Conservation (phyloP, 2,113 vertebrate species). For the Scomber japonicus region DNA sequence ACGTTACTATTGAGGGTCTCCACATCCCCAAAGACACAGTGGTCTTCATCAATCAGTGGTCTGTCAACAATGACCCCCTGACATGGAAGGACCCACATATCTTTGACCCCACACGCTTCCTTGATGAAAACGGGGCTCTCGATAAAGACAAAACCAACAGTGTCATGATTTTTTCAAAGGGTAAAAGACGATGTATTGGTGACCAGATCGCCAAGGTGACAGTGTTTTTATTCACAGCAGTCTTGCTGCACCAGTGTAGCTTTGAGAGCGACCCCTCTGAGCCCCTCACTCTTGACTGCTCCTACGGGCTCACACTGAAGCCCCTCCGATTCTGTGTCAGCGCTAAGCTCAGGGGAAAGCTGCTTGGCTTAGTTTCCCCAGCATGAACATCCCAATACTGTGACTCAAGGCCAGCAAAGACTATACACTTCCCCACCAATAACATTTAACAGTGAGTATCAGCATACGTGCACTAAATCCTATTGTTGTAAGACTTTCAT, state of each 20-base stretch:
- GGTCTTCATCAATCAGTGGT: slow-evolving; percentile 93
- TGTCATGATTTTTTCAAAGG: slow-evolving; percentile 90
- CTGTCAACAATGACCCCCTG: slow-evolving; percentile 88
- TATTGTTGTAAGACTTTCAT: slow-evolving; percentile 68
- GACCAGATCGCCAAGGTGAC: slow-evolving; percentile 88
- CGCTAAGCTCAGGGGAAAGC: slow-evolving; percentile 82
- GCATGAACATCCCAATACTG: slow-evolving; percentile 75
- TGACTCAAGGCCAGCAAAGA: slow-evolving; percentile 70
- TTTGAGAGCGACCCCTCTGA: slow-evolving; percentile 83
- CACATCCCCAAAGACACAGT: slow-evolving; percentile 90
- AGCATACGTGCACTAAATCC: slow-evolving; percentile 77
- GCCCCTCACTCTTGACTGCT: slow-evolving; percentile 79
- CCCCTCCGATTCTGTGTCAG: slow-evolving; percentile 79
- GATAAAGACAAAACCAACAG: slow-evolving; percentile 80
- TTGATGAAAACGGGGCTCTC: slow-evolving; percentile 79
- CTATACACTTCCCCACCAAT: slow-evolving; percentile 62
- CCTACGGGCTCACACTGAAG: slow-evolving; percentile 86
- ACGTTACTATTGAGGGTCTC: slow-evolving; percentile 87
- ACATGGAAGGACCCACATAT: slow-evolving; percentile 88
- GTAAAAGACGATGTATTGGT: slow-evolving; percentile 89
- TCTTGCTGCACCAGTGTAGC: slow-evolving; percentile 89
- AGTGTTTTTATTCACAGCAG: slow-evolving; percentile 87
- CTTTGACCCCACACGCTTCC: slow-evolving; percentile 88
- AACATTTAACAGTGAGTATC: slow-evolving; percentile 78
- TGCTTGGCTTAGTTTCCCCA: slow-evolving; percentile 81